Conservation (phyloP, 2,888 invertebrate species). For the Choristoneura rosaceana region DNA sequence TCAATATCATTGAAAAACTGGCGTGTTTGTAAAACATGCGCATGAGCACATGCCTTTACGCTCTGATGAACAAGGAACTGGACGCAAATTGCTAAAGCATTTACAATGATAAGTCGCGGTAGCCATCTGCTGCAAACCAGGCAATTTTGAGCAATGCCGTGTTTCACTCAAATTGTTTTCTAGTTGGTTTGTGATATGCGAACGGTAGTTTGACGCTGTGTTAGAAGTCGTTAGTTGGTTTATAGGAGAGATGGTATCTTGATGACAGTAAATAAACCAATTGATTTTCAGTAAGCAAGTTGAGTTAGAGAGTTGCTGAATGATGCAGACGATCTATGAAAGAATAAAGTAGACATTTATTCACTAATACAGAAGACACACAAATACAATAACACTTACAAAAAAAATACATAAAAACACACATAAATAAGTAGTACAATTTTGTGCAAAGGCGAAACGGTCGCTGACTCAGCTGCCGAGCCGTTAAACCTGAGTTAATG, state of each 20-base stretch:
- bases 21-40: constrained; percentile 9
- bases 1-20: constrained; percentile 1
- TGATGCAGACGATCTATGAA: no score
- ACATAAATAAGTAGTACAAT: no score
- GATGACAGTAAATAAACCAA: not conserved
- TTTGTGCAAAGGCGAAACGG: no score
- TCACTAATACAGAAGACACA: no score
- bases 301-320: no score
- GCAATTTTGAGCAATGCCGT: constrained; percentile 70
- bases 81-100: constrained; percentile 68
- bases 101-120: constrained; percentile 70
- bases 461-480: no score
- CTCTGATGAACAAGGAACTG: constrained; percentile 62
- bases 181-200: constrained; percentile 46
- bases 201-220: constrained; percentile 45
- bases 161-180: constrained; percentile 70
- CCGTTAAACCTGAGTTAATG: no score
- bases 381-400: no score
- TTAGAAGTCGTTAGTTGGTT: constrained; percentile 11
- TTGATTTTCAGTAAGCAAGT: not conserved
- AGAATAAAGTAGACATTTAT: no score
- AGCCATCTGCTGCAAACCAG: constrained; percentile 73
- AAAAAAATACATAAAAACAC: no score
- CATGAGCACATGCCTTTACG: constrained; percentile 39
- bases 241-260: not conserved